Conservation (phyloP, 2,113 vertebrate genomes). For the Clupea harengus region DNA sequence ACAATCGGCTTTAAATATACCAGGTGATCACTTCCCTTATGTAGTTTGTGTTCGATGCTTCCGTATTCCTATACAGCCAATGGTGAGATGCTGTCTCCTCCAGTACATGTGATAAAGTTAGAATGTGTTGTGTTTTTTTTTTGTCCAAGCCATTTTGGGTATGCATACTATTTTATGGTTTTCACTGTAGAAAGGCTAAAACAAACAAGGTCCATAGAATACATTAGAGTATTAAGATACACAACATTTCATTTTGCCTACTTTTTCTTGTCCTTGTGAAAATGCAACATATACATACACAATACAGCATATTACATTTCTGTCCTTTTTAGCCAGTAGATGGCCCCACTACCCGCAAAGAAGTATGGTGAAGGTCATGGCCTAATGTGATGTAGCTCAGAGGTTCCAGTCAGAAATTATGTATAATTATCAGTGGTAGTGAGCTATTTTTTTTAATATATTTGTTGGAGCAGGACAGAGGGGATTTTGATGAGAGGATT, state of each 20-base stretch:
- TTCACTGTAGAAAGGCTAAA: too few relatives aligned
- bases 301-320: not conserved
- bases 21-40: too few relatives aligned
- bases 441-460: not conserved
- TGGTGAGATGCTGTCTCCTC: too few relatives aligned
- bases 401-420: not conserved
- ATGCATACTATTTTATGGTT: too few relatives aligned
- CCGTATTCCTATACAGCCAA: too few relatives aligned
- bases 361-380: not conserved
- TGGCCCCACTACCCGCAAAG: not conserved
- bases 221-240: not conserved
- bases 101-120: too few relatives aligned
- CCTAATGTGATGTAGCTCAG: not conserved
- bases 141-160: too few relatives aligned
- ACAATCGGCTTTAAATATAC: too few relatives aligned
- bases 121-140: too few relatives aligned
- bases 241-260: not conserved
- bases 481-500: slow-evolving; percentile 80
- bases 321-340: slow-evolving; percentile 3
- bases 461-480: slow-evolving; percentile 70
- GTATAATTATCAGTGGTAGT: not conserved
- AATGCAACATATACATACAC: not conserved
- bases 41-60: too few relatives aligned
- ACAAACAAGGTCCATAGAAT: not conserved
- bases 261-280: too few relatives aligned